Base-by-base conservation (phyloP, 2,113 vertebrate species). In the Lycaon pictus region DNA sequence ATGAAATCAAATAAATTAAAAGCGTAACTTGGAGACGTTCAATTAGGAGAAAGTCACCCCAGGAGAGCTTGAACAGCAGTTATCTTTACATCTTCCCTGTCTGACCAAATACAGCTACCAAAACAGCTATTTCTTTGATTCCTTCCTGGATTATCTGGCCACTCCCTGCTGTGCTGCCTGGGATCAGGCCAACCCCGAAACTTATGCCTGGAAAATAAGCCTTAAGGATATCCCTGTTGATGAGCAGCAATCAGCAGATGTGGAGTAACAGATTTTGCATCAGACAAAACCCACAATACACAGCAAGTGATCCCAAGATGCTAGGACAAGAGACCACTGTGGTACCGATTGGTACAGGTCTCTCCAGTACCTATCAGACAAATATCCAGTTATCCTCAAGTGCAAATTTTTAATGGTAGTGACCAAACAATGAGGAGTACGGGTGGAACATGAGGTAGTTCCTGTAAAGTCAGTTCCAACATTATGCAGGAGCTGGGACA, bases 401-500 rank as follows among this genome's bases (percentile, higher is more conserved):
- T 56, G 79, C 63, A 93, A 29, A n/a, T 25, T 27, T 72, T n/a
- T 43, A 27, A 60, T 16, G 51, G 32, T n/a, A 48, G 60, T 37
- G 25, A 37, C 22, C 48, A 71, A 85, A 92, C 56, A 7, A 19
- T 22, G 82, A 86, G 22, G 58, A 71, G 7, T 8, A 60, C 93
- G 19, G 37, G 22, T 35, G 29, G 27, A 23, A 29, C 29, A 22
- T 7, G 35, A 82, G 62, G 56, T 13, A 43, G 32, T 17, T 12
- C 56, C 55, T 25, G 16, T 35, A 29, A 60, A 48, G 5, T 2
- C 27, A 2, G 32, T n/a, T 62, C 84, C 72, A 80, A 29, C 0
- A 13, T 13, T 0, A 0, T 7, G 15, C 16, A 43, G 63, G 53
- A 63, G 77, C 53, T 9, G 15, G 48, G 35, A 12, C 20, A 12